phyloP scores from a whole-genome alignment of 2,113 vertebrate species.

The Neolamprologus toae region DNA sequence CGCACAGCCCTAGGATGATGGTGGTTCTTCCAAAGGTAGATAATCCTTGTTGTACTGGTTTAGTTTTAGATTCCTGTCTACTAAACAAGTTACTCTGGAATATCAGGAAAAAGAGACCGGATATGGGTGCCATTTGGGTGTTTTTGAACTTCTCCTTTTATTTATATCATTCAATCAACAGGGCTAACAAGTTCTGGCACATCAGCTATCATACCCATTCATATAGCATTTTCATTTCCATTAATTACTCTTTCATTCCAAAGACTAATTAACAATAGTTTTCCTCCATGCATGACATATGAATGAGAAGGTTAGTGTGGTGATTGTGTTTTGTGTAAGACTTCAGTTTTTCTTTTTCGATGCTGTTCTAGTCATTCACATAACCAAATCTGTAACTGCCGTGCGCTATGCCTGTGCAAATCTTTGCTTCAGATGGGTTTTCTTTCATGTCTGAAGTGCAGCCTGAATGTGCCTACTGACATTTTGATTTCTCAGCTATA shows the following conservation, averaged over 20 bases:
- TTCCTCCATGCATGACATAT: not conserved
- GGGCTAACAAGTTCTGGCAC: not conserved
- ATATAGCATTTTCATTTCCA: not conserved
- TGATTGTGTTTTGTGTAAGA: not conserved
- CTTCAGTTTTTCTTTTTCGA: not conserved
- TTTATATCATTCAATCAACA: not conserved
- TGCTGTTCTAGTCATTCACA: not conserved
- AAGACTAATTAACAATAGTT: not conserved
- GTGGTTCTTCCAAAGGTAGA: not conserved
- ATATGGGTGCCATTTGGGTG: not conserved
- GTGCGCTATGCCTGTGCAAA: not conserved
- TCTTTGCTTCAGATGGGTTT: not conserved
- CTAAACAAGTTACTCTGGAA: not conserved
- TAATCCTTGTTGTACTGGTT: not conserved
- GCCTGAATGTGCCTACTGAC: not conserved
- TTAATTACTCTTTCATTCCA: not conserved
- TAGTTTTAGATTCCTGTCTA: not conserved
- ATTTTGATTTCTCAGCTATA: not conserved
- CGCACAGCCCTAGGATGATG: not conserved
- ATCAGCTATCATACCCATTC: not conserved
- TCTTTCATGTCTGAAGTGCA: not conserved
- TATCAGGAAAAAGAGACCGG: not conserved
- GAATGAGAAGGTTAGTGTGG: not conserved
- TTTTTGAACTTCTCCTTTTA: not conserved
- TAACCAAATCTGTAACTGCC: not conserved